These are phyloP conservation scores for Holotrichia oblita DNA, from an alignment of 1,140 invertebrate genomes.

Conservation along the genomic window DNA sequence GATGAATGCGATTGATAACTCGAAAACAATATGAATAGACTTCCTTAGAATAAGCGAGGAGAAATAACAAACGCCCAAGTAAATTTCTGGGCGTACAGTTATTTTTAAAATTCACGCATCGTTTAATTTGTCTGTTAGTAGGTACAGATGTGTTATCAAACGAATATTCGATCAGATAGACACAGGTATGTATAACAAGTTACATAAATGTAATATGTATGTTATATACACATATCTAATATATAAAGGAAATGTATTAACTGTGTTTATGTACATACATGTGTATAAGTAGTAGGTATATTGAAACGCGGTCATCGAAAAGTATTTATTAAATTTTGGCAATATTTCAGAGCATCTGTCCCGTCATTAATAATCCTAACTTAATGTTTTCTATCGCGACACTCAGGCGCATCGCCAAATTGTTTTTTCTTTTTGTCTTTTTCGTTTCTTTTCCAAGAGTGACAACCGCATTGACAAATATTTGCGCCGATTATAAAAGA, in stretches of 20 bases:
- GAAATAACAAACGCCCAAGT: no score
- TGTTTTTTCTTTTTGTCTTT: not conserved
- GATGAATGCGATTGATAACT: no score
- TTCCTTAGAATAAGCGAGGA: no score
- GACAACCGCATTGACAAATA: no score
- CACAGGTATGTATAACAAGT: no score
- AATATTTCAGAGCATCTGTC: conserved; percentile 28
- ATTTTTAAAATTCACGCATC: no score
- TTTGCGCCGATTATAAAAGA: no score
- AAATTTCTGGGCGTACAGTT: no score
- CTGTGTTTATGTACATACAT: not conserved
- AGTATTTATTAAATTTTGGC: conserved; percentile 25
- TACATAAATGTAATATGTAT: not conserved
- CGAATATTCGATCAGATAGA: not conserved
- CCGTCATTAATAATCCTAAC: conserved; percentile 23
- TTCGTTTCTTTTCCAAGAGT: no score
- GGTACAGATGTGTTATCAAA: not conserved
- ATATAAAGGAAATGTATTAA: not conserved
- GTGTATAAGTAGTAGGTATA: not conserved
- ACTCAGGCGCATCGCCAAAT: not conserved
- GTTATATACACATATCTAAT: not conserved
- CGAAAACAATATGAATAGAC: no score
- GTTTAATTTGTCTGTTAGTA: no score
- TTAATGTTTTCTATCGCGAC: not conserved
- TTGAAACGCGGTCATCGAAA: conserved; percentile 30